Evolutionary conservation across 2,113 vertebrate species (phyloP), one percentile per base, ranked within the genome.

Genomic region (Mus spicilegus): DNA sequence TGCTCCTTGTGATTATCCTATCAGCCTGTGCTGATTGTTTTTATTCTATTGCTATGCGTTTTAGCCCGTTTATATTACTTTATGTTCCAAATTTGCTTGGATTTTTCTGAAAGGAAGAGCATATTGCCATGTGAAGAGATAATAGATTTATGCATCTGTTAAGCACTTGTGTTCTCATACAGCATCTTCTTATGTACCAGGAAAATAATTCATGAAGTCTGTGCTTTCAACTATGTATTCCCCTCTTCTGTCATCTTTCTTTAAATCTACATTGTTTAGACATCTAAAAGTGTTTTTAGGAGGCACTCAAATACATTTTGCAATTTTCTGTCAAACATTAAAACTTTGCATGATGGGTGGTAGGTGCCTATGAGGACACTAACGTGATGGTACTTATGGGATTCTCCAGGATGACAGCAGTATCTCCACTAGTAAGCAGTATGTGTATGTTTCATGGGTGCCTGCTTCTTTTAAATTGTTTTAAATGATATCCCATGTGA

Each of bases 61-160:
- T 90, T 39, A 67, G 77, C 14, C 46, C 81, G 28, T 93, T 96
- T 91, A 61, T 90, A 78, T 92, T 96, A 90, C 80, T 95, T 94
- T 84, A 93, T 90, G 54, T 94, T 92, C 76, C 67, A 92, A 93
- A 93, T 22, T 85, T 95, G 61, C 80, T 96, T 75, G 39, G 9
- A 42, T 65, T 95, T 96, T 90, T 96, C 63, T 90, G 88, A 90
- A 93, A 91, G 82, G 65, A 90, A 73, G 93, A 96, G 72, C 95
- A 96, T 93, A 95, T 93, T 96, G 95, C 85, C 76, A 56, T 82
- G 96, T 46, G 90, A 86, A 67, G 94, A 96, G 96, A 96, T 96
- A 97, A 93, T 86, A 67, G 87, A 87, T 92, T 28, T 97, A 93
- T 93, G 61, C 89, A 87, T 97, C 96, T 97, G 95, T 86, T 78